These are phyloP conservation scores for Peromyscus polionotus DNA, from an alignment of 2,113 vertebrate species.

Conservation along the genomic window DNA sequence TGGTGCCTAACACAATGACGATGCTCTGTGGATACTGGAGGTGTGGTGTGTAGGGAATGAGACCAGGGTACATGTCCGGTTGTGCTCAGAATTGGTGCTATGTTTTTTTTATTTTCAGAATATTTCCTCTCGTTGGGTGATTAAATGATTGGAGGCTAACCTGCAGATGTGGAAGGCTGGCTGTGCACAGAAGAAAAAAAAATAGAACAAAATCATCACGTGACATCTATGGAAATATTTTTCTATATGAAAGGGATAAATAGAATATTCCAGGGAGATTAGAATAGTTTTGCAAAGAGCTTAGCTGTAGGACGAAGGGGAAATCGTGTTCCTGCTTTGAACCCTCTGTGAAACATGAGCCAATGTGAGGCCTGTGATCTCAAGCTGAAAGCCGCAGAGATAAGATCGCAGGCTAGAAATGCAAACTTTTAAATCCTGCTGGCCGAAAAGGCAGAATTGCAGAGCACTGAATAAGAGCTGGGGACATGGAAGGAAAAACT, in stretches of 20 bases:
- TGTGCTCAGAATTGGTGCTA: neutral
- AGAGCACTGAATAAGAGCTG: neutral
- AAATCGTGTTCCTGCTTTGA: neutral
- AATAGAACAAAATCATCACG: neutral
- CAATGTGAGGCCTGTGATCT: neutral
- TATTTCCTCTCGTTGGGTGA: neutral
- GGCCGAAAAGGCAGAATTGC: neutral
- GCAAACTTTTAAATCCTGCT: neutral
- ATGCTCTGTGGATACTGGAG: neutral
- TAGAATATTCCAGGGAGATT: neutral
- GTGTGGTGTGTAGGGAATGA: neutral
- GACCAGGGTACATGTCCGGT: neutral
- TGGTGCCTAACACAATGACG: accelerated
- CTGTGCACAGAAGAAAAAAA: neutral
- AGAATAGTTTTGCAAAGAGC: neutral
- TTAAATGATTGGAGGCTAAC: neutral
- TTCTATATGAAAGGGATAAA: neutral
- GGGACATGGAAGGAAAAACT: neutral
- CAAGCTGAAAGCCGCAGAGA: neutral
- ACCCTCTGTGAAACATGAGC: neutral
- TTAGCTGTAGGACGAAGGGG: neutral
- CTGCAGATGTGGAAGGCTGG: neutral
- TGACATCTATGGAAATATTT: neutral
- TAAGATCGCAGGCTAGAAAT: neutral
- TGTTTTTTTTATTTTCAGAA: neutral